Evolutionary conservation across 2,113 vertebrate species (phyloP).

Genomic region (Myotis davidii): DNA sequence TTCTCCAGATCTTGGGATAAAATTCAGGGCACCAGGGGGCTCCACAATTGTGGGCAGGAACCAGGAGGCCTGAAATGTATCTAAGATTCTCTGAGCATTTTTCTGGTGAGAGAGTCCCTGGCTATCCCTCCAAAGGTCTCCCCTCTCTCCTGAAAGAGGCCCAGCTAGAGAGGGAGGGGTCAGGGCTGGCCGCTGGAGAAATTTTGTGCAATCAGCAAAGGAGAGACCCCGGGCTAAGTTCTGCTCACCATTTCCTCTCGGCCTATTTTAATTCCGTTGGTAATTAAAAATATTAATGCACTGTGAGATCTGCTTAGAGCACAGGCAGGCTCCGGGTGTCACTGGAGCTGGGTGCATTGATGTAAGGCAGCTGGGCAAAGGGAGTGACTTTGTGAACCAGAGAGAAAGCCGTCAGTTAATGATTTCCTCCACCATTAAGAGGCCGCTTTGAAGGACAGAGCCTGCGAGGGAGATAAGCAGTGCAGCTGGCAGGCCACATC

Average conservation of each 20-base stretch:
- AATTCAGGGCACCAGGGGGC: neutral
- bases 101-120: neutral
- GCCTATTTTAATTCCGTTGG: constrained; percentile 41
- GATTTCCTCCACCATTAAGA: neutral
- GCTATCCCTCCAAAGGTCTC: neutral
- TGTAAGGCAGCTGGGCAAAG: neutral
- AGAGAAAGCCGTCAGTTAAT: neutral
- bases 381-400: neutral
- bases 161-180: neutral
- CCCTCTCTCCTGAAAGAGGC: neutral
- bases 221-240: neutral
- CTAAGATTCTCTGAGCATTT: neutral
- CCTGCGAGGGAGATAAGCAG: neutral
- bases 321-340: neutral
- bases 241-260: neutral
- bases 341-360: rapidly evolving
- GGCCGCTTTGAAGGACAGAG: neutral
- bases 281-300: neutral
- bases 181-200: neutral
- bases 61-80: neutral
- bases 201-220: neutral
- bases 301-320: neutral
- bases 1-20: neutral
- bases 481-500: neutral
- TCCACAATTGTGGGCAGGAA: neutral